A percentile compares a stretch with the other conserved stretches of the same genome.
These are phyloP conservation scores for Drosophila pandora DNA, from an alignment of 1,140 invertebrate genomes.

Conservation along the genomic window DNA sequence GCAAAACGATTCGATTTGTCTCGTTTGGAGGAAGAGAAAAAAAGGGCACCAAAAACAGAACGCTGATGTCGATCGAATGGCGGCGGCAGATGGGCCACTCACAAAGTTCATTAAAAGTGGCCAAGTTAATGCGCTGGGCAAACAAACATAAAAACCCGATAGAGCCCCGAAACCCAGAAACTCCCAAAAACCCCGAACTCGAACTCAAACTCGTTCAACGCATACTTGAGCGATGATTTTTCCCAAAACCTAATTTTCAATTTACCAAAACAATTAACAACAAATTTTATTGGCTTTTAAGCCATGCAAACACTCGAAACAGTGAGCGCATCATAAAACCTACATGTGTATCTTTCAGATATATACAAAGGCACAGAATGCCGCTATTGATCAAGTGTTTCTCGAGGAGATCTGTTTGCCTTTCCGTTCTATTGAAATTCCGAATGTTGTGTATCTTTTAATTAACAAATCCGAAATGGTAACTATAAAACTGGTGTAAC, in stretches of 20 bases:
- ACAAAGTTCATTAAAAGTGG: slow-evolving; percentile 71
- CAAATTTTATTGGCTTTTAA: slow-evolving; percentile 81
- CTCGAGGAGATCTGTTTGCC: slow-evolving; percentile 62
- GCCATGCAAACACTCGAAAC: slow-evolving; percentile 71
- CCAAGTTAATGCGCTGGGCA: slow-evolving; percentile 66
- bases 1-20: slow-evolving; percentile 69
- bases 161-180: slow-evolving; percentile 21
- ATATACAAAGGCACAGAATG: slow-evolving; percentile 24
- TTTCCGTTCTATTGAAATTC: slow-evolving; percentile 64
- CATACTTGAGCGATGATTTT: slow-evolving; percentile 67
- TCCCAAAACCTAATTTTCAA: slow-evolving; percentile 82
- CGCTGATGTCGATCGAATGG: slow-evolving; percentile 32
- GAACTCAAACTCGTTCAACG: slow-evolving; percentile 34
- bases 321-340: slow-evolving; percentile 70
- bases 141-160: slow-evolving; percentile 52
- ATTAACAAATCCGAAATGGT: slow-evolving; percentile 49
- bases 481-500: slow-evolving; percentile 48
- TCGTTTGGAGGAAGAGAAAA: slow-evolving; percentile 28
- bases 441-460: slow-evolving; percentile 51
- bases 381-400: slow-evolving; percentile 78
- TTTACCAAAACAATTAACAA: slow-evolving; percentile 81
- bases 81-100: slow-evolving; percentile 44
- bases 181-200: slow-evolving; percentile 9
- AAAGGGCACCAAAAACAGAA: slow-evolving; percentile 9
- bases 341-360: slow-evolving; percentile 52